Conservation (phyloP, 2,797 vertebrate species). For the Galago senegalensis region DNA sequence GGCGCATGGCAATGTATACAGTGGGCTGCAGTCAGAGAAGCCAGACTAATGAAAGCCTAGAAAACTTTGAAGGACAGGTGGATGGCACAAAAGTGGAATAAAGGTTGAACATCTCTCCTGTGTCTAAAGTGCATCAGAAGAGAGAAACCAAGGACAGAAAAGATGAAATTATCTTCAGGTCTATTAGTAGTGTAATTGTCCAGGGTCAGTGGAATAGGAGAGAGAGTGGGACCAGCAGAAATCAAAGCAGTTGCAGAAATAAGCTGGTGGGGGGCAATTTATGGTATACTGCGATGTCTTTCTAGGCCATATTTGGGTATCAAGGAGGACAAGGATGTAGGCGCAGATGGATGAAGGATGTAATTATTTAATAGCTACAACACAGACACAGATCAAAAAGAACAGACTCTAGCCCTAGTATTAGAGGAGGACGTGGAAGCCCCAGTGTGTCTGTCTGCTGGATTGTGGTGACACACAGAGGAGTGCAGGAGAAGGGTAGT, state of each 20-base stretch:
- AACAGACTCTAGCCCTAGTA: background rate
- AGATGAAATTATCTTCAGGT: background rate
- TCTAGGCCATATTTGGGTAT: background rate
- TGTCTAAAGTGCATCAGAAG: background rate
- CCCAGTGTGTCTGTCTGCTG: background rate
- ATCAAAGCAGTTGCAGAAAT: background rate
- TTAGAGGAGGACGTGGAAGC: background rate
- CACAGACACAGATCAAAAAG: background rate
- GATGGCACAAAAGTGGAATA: background rate
- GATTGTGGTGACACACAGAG: background rate
- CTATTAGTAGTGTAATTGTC: background rate
- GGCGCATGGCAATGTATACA: fast-evolving
- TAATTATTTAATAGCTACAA: background rate
- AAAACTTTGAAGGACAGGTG: background rate
- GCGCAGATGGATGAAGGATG: background rate
- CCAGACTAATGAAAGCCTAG: background rate
- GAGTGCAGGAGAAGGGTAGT: fast-evolving
- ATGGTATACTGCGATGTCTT: fast-evolving
- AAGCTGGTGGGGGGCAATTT: background rate
- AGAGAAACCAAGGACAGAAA: background rate
- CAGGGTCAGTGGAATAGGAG: background rate
- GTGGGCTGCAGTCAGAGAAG: background rate
- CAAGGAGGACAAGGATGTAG: background rate
- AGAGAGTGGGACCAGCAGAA: background rate
- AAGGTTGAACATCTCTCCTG: background rate